Conservation (phyloP, 2,797 vertebrate genomes). For the Cuniculus paca region DNA sequence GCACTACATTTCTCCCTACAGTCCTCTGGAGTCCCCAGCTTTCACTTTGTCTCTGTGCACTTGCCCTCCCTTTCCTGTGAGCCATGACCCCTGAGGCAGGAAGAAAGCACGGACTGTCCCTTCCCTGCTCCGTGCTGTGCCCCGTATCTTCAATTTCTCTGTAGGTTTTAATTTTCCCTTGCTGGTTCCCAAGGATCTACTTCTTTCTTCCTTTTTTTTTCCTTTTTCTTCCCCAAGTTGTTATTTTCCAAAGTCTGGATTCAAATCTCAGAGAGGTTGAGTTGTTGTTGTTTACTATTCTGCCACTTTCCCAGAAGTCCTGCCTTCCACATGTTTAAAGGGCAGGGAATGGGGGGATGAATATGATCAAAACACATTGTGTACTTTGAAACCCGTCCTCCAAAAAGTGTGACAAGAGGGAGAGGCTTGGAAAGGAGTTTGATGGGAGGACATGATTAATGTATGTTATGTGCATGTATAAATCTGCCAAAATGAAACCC, state of each 20-base stretch:
- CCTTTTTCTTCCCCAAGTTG: not conserved
- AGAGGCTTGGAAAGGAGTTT: not conserved
- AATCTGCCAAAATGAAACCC: not conserved
- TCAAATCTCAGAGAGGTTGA: not conserved
- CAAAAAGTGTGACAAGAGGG: not conserved
- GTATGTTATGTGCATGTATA: not conserved
- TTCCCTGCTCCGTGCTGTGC: not conserved
- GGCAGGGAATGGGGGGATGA: not conserved
- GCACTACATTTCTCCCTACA: not conserved
- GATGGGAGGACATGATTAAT: not conserved
- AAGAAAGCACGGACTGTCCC: not conserved
- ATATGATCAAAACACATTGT: not conserved
- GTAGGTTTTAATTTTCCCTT: not conserved
- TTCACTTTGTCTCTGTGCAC: not conserved
- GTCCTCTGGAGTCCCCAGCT: not conserved
- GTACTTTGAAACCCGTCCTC: not conserved
- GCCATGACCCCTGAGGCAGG: not conserved
- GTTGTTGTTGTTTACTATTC: not conserved
- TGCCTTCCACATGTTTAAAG: not conserved
- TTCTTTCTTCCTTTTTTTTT: not conserved
- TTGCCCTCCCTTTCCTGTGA: not conserved
- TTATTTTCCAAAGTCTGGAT: not conserved
- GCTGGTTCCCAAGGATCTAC: not conserved
- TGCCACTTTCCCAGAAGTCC: not conserved
- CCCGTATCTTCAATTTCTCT: not conserved